Base-by-base conservation (phyloP, 1,140 invertebrate genomes). In the Arion vulgaris region DNA sequence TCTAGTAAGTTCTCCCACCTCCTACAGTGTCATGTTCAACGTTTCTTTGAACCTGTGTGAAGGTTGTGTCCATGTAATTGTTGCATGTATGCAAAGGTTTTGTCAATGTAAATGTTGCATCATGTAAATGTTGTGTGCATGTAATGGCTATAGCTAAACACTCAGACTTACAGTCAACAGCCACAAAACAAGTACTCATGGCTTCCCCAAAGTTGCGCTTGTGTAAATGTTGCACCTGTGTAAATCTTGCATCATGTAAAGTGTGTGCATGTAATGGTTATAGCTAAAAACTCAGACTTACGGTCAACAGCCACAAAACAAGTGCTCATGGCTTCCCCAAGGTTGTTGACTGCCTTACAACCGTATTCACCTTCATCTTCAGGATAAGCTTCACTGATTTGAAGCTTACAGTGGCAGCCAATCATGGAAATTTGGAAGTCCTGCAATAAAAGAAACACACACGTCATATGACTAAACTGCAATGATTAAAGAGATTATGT, bases 311-410 rank as follows among this genome's bases (percentile, higher is more conserved):
- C 86, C 15, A 91, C 81, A 57, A 84, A 85, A 84, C 91, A 91
- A 49, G 87, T 85, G 4, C 88, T 89, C 41, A 86, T 88, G 77
- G 96, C 95, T 89, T 95, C 96, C 26, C 98, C 98, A 26, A 96
- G 97, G 73, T 95, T 94, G 91, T 99, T 99, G 23, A 93, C 94
- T 2, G 98, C 98, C 0, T 95, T 95, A 89, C 97, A 98, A 77
- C 95, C 95, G 92, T 99, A 99, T 28, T 94, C 93, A 28, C 98
- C 98, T 41, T 95, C 96, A 92, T 99, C 98, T 39, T 94, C 90
- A 32, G 91, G 91, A 85, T 90, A 91, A 23, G 90, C 86, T 83
- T 92, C 91, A 4, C 85, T 57, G 34, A 92, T 90, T 39, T 87
- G 83, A 15, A 91, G 86, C 91, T 95, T 95, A 90, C 96, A 97